Evolutionary conservation across 2,888 invertebrate species (phyloP).

Genomic region (Sphaerophoria rueppellii): DNA sequence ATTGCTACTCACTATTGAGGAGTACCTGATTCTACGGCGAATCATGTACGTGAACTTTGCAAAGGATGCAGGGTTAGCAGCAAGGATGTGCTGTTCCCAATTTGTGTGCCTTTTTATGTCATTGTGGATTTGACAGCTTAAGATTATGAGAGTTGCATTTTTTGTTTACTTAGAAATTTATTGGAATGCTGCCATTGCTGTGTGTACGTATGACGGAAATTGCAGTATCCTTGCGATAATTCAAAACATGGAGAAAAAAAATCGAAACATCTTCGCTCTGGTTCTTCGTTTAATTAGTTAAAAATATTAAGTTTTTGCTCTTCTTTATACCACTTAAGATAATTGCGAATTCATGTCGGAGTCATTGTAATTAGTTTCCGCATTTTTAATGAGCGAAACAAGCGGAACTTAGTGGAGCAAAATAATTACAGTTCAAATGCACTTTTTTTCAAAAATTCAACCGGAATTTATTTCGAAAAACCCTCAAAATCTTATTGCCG

Average conservation of each 20-base stretch:
- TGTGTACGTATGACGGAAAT: background rate
- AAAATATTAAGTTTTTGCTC: background rate
- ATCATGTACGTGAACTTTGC: conserved; percentile 49
- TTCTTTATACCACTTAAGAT: background rate
- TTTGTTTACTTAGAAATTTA: background rate
- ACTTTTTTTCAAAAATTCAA: background rate
- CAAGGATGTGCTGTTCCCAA: background rate
- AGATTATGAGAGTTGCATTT: background rate
- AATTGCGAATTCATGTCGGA: background rate
- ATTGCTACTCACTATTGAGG: conserved; percentile 4
- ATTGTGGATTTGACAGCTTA: conserved; percentile 17
- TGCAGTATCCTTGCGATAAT: background rate
- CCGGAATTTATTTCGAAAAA: background rate
- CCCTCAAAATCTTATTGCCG: background rate
- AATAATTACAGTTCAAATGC: no score
- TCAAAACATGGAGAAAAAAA: background rate
- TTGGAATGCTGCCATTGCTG: conserved; percentile 17
- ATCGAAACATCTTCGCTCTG: conserved; percentile 3
- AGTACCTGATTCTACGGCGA: conserved; percentile 31
- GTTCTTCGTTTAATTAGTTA: conserved; percentile 36
- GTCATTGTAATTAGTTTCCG: conserved; percentile 11
- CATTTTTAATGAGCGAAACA: background rate
- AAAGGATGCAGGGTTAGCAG: conserved; percentile 16
- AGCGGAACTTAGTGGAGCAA: no score
- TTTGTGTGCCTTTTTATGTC: conserved; percentile 10